Conservation (phyloP, 2,113 vertebrate species). For the Butorides virescens region DNA sequence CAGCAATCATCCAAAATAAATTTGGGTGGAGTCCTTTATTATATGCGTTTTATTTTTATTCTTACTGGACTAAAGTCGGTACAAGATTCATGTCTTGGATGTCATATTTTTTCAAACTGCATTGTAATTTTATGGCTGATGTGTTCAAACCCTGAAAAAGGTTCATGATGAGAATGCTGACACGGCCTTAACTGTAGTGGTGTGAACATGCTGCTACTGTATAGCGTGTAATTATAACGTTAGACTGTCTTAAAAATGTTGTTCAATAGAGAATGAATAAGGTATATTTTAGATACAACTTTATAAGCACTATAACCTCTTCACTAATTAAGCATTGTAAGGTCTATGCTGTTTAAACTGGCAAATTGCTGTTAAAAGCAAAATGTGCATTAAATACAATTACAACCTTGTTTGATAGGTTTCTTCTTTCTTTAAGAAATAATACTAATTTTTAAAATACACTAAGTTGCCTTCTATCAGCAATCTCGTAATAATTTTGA, state of each 20-base stretch:
- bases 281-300: slow-evolving; percentile 75
- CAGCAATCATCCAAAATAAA: slow-evolving; percentile 32
- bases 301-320: slow-evolving; percentile 70
- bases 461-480: not conserved
- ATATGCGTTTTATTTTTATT: slow-evolving; percentile 7
- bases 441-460: not conserved
- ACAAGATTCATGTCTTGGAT: not conserved
- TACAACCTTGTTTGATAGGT: slow-evolving; percentile 46
- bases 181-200: slow-evolving; percentile 48
- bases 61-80: not conserved
- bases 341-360: slow-evolving; percentile 67
- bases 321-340: slow-evolving; percentile 65
- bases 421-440: slow-evolving; percentile 31
- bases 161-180: slow-evolving; percentile 33
- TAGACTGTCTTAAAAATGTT: slow-evolving; percentile 62
- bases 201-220: slow-evolving; percentile 49
- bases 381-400: slow-evolving; percentile 73
- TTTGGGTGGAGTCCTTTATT: slow-evolving; percentile 45
- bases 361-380: slow-evolving; percentile 76
- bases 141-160: slow-evolving; percentile 30
- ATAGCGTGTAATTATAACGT: slow-evolving; percentile 42
- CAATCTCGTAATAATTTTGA: not conserved
- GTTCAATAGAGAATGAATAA: slow-evolving; percentile 68
- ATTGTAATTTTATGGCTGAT: slow-evolving; percentile 40
- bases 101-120: not conserved